Evolutionary conservation across 1,140 invertebrate genomes (phyloP), one percentile per base, ranked within the genome.

Genomic region (Cotesia vestalis): DNA sequence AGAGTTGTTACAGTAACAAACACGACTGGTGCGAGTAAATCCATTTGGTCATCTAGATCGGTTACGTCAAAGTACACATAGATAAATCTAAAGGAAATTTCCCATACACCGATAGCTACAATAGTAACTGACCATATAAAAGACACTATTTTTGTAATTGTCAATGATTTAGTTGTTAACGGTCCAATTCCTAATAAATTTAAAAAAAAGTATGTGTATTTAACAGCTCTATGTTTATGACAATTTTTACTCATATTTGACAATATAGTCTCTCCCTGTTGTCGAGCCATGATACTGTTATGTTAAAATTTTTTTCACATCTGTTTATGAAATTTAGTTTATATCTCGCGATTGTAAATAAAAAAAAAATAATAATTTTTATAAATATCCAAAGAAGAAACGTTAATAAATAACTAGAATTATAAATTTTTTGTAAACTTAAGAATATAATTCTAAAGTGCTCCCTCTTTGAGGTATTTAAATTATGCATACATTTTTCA

Each of bases 11-110:
- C 64, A 1, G 77, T 0, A 4, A 63, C 64, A 17, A 77, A 76
- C 0, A 55, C 35, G 0, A 78, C n/a, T 1, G 78, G 77, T 0
- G 76, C 78, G 4, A 77, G 34, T 0, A 77, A 52, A n/a, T 71
- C 46, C 5, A 79, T 5, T n/a, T 74, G 72, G 9, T 46, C 51
- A 3, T 71, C 38, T 0, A 35, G 6, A 38, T 69, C 53, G 38
- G n/a, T 68, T 35, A 62, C 59, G 0, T 53, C 27, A 52, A 53
- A 38, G 4, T 40, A 20, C 66, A 59, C 63, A 40, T 69, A 27
- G 2, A 40, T 17, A 11, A n/a, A n/a, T 4, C 1, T 11, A 9
- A 66, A 36, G 3, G 55, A 5, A n/a, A 67, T 53, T 4, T 38
- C 20, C 52, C 67, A 73, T n/a, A 55, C 4, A 9, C 34, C 27